These are phyloP conservation scores for Dryadula phaetusa DNA, from an alignment of 2,888 invertebrate genomes.

Conservation along the genomic window DNA sequence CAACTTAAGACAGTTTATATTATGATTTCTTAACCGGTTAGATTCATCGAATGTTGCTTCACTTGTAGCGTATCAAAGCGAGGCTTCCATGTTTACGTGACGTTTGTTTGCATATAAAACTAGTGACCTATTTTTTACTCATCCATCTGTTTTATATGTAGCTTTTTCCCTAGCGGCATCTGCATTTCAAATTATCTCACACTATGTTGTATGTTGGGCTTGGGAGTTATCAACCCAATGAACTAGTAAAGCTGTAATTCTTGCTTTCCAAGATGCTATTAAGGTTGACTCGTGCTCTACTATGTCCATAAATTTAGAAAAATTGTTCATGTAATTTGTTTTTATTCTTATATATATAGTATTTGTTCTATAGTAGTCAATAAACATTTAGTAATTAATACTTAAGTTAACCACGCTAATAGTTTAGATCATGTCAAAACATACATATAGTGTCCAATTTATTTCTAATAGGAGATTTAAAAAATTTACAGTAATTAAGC, in stretches of 20 bases:
- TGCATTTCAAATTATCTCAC: constrained; percentile 46
- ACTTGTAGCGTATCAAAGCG: constrained; percentile 55
- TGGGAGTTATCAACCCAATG: constrained; percentile 40
- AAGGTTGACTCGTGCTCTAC: constrained; percentile 23
- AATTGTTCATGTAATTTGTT: neutral
- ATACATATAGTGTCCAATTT: too few species aligned
- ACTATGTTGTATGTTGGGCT: constrained; percentile 28
- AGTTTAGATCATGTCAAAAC: too few species aligned
- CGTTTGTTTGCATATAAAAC: constrained; percentile 43
- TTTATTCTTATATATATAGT: too few species aligned
- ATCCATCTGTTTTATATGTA: constrained; percentile 47
- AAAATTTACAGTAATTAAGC: constrained; percentile 24
- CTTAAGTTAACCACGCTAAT: too few species aligned
- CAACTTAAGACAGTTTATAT: constrained; percentile 28
- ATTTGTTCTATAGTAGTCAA: too few species aligned
- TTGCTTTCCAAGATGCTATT: constrained; percentile 39
- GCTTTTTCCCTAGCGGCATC: constrained; percentile 45
- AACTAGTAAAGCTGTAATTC: constrained; percentile 44
- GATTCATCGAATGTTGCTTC: constrained; percentile 51
- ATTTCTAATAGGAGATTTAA: too few species aligned
- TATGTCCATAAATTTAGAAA: constrained; percentile 11
- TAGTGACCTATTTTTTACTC: constrained; percentile 48
- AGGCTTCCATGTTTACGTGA: constrained; percentile 45
- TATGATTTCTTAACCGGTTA: constrained; percentile 23
- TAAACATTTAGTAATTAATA: too few species aligned